A percentile compares a stretch with the other conserved stretches of the same genome.
These are phyloP conservation scores for Parochlus steinenii DNA, from an alignment of 2,888 invertebrate genomes.

Conservation along the genomic window DNA sequence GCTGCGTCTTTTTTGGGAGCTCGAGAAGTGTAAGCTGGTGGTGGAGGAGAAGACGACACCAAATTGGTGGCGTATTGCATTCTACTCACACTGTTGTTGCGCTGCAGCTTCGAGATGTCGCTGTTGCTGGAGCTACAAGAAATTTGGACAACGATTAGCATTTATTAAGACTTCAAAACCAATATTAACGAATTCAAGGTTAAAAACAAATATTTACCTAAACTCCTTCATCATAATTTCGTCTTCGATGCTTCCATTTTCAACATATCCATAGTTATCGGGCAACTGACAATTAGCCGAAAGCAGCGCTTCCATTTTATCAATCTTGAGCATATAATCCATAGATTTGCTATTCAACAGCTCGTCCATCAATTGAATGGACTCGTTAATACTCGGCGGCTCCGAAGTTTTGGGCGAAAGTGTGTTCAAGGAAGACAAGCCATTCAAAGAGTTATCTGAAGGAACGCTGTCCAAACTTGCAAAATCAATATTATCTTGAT, in stretches of 20 bases:
- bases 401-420: conserved; percentile 61
- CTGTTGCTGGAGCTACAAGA: conserved; percentile 7
- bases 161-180: not conserved
- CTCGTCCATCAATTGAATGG: conserved; percentile 78
- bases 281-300: conserved; percentile 61
- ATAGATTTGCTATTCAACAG: conserved; percentile 66
- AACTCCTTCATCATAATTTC: conserved; percentile 2
- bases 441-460: conserved; percentile 48
- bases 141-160: not conserved
- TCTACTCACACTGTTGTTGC: conserved; percentile 4
- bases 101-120: conserved; percentile 10
- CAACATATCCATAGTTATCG: conserved; percentile 32
- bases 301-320: conserved; percentile 69
- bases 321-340: conserved; percentile 72
- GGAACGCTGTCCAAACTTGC: conserved; percentile 66
- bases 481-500: no score
- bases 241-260: conserved; percentile 2
- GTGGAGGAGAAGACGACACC: not conserved
- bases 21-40: not conserved
- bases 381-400: conserved; percentile 69
- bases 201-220: conserved; percentile 1
- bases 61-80: not conserved
- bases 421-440: conserved; percentile 29
- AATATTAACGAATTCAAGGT: no score
- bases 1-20: conserved; percentile 34